Evolutionary conservation across 92 coral and sea anemone species (phyloP).

Genomic region (Virgularia gustaviana): DNA sequence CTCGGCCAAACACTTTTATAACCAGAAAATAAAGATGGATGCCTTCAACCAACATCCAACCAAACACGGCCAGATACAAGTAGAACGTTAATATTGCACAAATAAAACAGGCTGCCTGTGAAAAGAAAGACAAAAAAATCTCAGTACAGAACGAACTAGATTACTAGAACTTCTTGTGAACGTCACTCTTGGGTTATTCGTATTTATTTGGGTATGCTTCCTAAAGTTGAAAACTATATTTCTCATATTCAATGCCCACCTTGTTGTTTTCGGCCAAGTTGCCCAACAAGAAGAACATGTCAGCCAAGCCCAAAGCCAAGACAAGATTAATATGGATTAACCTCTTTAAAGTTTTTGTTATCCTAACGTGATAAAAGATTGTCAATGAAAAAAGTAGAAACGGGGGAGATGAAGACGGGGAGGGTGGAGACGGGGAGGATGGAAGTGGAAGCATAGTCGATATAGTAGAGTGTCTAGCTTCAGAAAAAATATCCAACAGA

Average conservation of each 20-base stretch:
- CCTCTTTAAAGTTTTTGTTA: constrained; percentile 14
- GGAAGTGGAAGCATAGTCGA: too few relatives aligned
- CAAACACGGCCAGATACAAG: constrained; percentile 65
- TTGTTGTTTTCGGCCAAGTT: constrained; percentile 30
- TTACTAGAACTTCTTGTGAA: neutral
- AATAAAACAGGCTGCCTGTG: constrained; percentile 54
- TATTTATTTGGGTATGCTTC: too few relatives aligned
- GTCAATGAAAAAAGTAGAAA: too few relatives aligned
- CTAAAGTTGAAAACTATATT: neutral
- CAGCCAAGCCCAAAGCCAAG: constrained; percentile 32
- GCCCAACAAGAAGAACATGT: constrained; percentile 23
- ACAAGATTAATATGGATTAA: constrained; percentile 33
- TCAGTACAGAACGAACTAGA: too few relatives aligned
- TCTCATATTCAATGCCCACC: constrained; percentile 7
- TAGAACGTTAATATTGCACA: constrained; percentile 52
- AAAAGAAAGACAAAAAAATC: neutral
- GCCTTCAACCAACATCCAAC: constrained; percentile 80
- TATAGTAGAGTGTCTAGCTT: too few relatives aligned
- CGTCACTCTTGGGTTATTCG: neutral
- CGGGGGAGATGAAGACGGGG: too few relatives aligned
- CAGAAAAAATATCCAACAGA: too few relatives aligned
- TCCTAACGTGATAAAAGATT: neutral
- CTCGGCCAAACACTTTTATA: constrained; percentile 69
- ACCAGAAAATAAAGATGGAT: constrained; percentile 70
- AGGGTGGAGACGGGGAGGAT: too few relatives aligned